phyloP scores from a whole-genome alignment of 2,113 vertebrate genomes.

The Nothobranchius kuhntae region DNA sequence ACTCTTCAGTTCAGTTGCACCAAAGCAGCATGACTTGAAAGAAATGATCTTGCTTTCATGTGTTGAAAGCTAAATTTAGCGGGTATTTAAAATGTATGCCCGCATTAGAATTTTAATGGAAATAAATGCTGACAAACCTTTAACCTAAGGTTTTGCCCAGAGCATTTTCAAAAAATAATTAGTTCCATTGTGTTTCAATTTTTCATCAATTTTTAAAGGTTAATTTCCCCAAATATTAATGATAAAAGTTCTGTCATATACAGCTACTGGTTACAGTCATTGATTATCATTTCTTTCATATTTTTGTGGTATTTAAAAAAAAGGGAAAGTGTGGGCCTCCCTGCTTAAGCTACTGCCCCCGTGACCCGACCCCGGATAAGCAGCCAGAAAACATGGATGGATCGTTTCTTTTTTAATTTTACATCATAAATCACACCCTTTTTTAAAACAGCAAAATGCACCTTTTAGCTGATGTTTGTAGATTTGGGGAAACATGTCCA shows the following conservation, averaged over 20 bases:
- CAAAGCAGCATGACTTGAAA: neutral
- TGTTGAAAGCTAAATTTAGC: neutral
- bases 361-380: too few species aligned
- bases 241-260: neutral
- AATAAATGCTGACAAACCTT: neutral
- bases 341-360: too few species aligned
- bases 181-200: neutral
- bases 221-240: neutral
- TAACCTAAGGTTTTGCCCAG: neutral
- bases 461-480: too few species aligned
- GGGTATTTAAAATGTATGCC: neutral
- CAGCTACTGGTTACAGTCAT: neutral
- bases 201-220: neutral
- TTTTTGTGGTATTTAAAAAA: too few species aligned
- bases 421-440: too few species aligned
- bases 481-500: too few species aligned
- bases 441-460: too few species aligned
- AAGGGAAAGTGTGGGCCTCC: too few species aligned
- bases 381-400: too few species aligned
- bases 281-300: neutral
- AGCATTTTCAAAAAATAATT: neutral
- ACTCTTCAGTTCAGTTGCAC: neutral
- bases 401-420: too few species aligned
- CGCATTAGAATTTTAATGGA: neutral
- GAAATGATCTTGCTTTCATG: neutral